Base-by-base conservation (phyloP, 37 sponge, comb jelly and placozoan species). In the Oopsacas minuta region DNA sequence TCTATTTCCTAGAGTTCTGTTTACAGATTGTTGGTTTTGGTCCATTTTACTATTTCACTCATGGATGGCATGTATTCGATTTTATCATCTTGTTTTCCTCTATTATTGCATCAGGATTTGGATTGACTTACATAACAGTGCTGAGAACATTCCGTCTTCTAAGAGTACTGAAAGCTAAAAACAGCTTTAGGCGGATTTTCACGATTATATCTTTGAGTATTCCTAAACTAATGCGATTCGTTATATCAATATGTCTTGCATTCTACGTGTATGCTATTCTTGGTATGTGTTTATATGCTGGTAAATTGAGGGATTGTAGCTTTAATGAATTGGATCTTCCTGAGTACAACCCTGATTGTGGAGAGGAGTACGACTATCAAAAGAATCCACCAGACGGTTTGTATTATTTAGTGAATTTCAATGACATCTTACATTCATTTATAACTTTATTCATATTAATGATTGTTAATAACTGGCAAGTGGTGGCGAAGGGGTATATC, bases 401-500 rank as follows among this genome's bases (percentile, higher is more conserved):
- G 22, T 86, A 86, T 39, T 86, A 86, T 30, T 5, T 86, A 15
- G 69, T 46, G 22, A 86, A 86, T 23, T 86, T 86, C 83, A 85
- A 86, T 49, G 69, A 84, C 83, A 82, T 86, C 22, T 5, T 86
- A 15, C 36, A 81, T 20, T 37, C 52, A 17, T 86, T 81, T 28
- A 49, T 84, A n/a, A 82, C 83, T 36, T 36, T 86, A 10, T 86
- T 86, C 85, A 85, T 37, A 23, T 35, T 86, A 34, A 86, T 86
- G 86, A 37, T 86, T 17, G 83, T 86, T n/a, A 86, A 86, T 84
- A 86, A 86, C 83, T 86, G 86, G 86, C 86, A 86, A 34, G 83
- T 86, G 30, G 75, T 61, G 32, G 75, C 75, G 22, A 3, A 61
- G 28, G 75, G 75, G 32, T 61, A 61, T n/a, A 12, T 61, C 75